Conservation (phyloP, 2,888 invertebrate genomes). For the Polyploca ridens region DNA sequence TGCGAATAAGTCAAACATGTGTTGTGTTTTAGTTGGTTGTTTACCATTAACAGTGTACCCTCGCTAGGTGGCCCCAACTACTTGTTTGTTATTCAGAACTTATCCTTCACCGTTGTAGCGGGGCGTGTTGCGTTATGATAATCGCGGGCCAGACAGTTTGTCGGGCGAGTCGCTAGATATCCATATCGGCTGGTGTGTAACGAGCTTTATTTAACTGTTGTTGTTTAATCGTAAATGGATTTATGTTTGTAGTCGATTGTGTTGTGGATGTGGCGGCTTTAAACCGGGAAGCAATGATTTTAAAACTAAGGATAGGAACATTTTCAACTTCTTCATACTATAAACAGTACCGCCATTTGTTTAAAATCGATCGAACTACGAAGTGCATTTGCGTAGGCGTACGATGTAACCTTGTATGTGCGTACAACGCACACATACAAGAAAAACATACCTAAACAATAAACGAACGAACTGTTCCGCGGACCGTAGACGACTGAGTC, state of each 20-base stretch:
- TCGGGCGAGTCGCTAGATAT: conserved; percentile 15
- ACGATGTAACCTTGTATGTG: no score
- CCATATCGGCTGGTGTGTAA: conserved; percentile 10
- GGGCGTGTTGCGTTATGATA: conserved; percentile 31
- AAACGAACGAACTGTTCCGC: no score
- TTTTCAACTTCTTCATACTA: no score
- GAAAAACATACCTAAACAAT: no score
- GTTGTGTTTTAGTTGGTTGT: conserved; percentile 6
- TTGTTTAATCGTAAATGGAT: neutral
- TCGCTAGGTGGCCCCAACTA: neutral
- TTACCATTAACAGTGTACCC: conserved; percentile 4
- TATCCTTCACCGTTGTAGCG: conserved; percentile 20
- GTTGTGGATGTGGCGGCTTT: neutral
- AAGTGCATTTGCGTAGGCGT: no score
- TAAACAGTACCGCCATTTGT: no score
- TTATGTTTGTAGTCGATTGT: neutral
- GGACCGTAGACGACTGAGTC: no score
- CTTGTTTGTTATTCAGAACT: conserved; percentile 36
- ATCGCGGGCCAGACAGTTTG: conserved; percentile 33
- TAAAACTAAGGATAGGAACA: no score
- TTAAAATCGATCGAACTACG: no score
- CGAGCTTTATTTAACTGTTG: conserved; percentile 16
- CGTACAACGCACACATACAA: no score
- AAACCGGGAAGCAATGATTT: neutral
- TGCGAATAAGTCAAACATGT: conserved; percentile 8